phyloP scores from a whole-genome alignment of 2,797 vertebrate genomes.

The Naso thynnoides region DNA sequence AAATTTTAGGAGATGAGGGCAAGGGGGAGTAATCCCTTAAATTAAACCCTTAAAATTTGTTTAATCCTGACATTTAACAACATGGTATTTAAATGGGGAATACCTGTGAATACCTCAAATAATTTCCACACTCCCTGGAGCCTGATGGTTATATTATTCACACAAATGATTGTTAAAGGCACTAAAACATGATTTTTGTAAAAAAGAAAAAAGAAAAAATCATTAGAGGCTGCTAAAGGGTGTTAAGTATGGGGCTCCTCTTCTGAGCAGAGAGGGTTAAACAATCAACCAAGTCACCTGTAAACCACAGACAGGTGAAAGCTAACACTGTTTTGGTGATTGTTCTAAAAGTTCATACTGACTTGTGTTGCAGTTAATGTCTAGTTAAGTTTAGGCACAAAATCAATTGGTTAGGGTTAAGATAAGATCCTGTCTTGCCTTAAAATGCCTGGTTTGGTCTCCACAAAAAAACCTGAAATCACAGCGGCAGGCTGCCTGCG shows the following conservation, averaged over 20 bases:
- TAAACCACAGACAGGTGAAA: too few species aligned
- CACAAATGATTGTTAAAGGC: neutral
- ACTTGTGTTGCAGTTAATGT: too few species aligned
- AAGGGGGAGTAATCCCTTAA: neutral
- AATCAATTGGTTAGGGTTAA: too few species aligned
- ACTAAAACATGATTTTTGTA: neutral
- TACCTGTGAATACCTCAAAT: neutral
- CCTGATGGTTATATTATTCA: neutral
- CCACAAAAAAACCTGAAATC: too few species aligned
- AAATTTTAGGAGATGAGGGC: neutral
- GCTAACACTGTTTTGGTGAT: too few species aligned
- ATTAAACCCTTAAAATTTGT: constrained; percentile 2
- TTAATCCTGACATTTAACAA: constrained; percentile 17
- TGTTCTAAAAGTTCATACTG: too few species aligned
- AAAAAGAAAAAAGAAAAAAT: neutral
- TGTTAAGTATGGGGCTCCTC: neutral
- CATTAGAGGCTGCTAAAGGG: neutral
- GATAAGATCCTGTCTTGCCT: too few species aligned
- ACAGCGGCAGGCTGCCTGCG: too few species aligned
- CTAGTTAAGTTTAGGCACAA: too few species aligned
- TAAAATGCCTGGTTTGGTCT: too few species aligned
- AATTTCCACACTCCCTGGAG: too few species aligned
- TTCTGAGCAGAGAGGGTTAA: neutral
- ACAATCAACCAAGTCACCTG: neutral
- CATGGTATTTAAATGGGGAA: neutral